Evolutionary conservation across 2,797 vertebrate genomes (phyloP), one percentile per base, ranked within the genome.

Genomic region (Myiotriccus ornatus): DNA sequence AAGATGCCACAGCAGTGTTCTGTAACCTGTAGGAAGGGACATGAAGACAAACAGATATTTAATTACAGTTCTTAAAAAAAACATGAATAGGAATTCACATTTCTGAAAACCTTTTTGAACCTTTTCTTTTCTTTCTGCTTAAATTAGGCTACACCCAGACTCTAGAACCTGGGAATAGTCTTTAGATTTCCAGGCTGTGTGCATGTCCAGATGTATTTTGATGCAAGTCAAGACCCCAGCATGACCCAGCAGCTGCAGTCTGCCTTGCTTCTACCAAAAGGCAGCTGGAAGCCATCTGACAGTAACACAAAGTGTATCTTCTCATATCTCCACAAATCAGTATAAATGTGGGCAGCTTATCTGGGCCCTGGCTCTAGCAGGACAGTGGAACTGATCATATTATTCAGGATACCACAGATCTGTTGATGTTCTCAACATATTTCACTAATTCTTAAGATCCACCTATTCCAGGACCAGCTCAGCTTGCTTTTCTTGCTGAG

Each of bases 191-290:
- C 71, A 74, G 67, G 23, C 21, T 34, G 46, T 76, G 6, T 18
- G 16, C 21, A 4, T 5, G 18, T 43, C 30, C 35, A 64, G 49
- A 46, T 86, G 27, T 41, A 12, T 76, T 89, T 81, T 78, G 30
- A 39, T 3, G 2, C 35, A 52, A 81, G 57, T 32, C 44, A 6
- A 57, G 55, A 41, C 21, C 59, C 15, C 35, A 64, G 34, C 8
- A 1, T 0, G 20, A 15, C 23, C 7, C 46, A 32, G 53, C 53
- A 49, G 50, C 23, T 1, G 0, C 25, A 84, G 2, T 5, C 49
- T 68, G 50, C 80, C n/a, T 50, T 0, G 2, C n/a, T 84, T 55
- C n/a, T 59, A 43, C 67, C 47, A 44, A 68, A 84, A 89, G 8
- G n/a, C 92, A 87, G 5, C 74, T 86, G 57, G 44, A 43, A 88